These are phyloP conservation scores for Uropsilus gracilis DNA, from an alignment of 2,113 vertebrate species.

Conservation along the genomic window DNA sequence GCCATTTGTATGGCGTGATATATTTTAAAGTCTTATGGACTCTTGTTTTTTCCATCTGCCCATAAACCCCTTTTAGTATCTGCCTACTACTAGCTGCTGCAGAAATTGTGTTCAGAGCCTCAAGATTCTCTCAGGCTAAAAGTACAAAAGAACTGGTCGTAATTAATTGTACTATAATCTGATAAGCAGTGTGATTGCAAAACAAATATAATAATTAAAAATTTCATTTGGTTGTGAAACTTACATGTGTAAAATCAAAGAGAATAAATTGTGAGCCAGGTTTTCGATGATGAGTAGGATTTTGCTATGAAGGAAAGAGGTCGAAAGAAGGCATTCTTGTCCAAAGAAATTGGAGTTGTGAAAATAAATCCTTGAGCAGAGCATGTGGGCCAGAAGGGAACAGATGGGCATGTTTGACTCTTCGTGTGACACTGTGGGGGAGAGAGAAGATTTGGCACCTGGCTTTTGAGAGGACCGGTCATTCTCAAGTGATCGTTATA, in stretches of 20 bases:
- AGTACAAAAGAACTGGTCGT: neutral
- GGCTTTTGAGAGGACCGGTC: neutral
- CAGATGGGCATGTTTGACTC: neutral
- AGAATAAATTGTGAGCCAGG: neutral
- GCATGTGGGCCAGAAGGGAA: neutral
- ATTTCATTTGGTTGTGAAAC: neutral
- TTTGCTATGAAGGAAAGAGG: neutral
- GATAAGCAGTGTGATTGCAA: neutral
- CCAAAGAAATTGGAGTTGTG: neutral
- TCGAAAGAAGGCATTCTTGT: neutral
- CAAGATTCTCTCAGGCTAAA: neutral
- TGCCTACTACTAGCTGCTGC: neutral
- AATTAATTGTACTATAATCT: neutral
- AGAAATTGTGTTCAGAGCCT: neutral
- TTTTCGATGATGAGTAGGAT: neutral
- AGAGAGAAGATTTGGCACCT: neutral
- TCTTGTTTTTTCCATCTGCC: neutral
- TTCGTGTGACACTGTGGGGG: neutral
- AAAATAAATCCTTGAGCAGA: slow-evolving; percentile 5
- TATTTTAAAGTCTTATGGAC: neutral
- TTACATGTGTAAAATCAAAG: neutral
- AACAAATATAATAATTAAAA: neutral
- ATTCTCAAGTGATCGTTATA: neutral
- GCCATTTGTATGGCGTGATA: slow-evolving; percentile 12
- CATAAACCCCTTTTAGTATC: neutral